Conservation (phyloP, 92 coral and sea anemone genomes). For the Bergia sp. region DNA sequence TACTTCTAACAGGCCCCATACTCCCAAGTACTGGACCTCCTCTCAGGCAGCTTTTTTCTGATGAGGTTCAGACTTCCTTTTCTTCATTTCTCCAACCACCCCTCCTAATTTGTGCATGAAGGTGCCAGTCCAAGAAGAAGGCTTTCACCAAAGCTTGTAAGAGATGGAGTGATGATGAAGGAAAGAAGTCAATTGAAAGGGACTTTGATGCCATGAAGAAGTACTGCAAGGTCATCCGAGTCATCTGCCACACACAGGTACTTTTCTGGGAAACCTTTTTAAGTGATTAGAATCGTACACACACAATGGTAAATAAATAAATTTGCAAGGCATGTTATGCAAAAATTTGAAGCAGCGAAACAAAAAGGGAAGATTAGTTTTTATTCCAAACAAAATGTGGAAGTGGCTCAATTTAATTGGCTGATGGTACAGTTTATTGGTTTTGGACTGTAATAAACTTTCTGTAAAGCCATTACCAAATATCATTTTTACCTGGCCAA, state of each 20-base stretch:
- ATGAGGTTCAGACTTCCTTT: slow-evolving; percentile 88
- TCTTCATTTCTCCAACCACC: slow-evolving; percentile 70
- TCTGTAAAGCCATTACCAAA: neutral
- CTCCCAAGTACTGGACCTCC: slow-evolving; percentile 93
- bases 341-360: no score
- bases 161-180: slow-evolving; percentile 97
- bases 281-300: no score
- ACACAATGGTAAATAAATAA: no score
- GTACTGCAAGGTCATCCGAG: slow-evolving; percentile 99
- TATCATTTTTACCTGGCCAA: neutral
- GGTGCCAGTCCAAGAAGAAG: slow-evolving; percentile 99
- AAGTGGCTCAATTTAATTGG: neutral
- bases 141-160: slow-evolving; percentile 98
- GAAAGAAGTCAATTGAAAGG: slow-evolving; percentile 88
- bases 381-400: neutral
- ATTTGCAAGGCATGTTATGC: no score
- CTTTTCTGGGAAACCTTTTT: neutral
- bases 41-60: slow-evolving; percentile 81
- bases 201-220: slow-evolving; percentile 96
- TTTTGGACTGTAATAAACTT: no score
- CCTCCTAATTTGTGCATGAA: slow-evolving; percentile 86
- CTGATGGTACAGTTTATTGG: neutral
- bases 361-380: neutral
- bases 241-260: slow-evolving; percentile 98
- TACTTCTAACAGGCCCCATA: slow-evolving; percentile 76